Evolutionary conservation across 2,797 vertebrate genomes (phyloP).

Genomic region (Poecilia velifera): DNA sequence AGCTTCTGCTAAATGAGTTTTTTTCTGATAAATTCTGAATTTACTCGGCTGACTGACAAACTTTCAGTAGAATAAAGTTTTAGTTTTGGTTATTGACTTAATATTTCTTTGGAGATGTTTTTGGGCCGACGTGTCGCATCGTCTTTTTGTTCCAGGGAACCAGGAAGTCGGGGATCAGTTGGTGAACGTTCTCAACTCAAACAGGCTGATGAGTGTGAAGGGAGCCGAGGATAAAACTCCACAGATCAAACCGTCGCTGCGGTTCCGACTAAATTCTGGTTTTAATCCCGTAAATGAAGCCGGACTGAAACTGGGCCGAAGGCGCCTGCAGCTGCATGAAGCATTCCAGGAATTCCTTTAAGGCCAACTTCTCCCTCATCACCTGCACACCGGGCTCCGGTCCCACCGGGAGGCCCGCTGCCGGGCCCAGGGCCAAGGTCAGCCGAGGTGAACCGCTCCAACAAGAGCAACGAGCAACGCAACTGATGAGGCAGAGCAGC

Average conservation of each 20-base stretch:
- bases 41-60: not conserved
- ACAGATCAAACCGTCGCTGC: no score
- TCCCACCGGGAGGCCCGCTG: constrained; percentile 69
- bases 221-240: not conserved
- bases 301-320: not conserved
- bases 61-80: not conserved
- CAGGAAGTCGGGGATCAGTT: not conserved
- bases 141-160: not conserved
- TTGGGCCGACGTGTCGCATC: not conserved
- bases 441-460: constrained; percentile 69
- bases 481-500: no score
- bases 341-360: constrained; percentile 72
- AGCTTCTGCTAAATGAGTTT: no score
- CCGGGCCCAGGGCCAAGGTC: constrained; percentile 66
- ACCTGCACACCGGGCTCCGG: constrained; percentile 66
- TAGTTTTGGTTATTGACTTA: not conserved
- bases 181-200: not conserved
- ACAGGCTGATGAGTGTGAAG: not conserved
- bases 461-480: no score
- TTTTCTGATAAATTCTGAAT: no score
- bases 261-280: not conserved
- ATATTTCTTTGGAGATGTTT: no score
- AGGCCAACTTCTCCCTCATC: constrained; percentile 76
- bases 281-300: not conserved
- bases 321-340: constrained; percentile 51